phyloP scores from a whole-genome alignment of 2,888 invertebrate species.

The Caenorhabditis becei region DNA sequence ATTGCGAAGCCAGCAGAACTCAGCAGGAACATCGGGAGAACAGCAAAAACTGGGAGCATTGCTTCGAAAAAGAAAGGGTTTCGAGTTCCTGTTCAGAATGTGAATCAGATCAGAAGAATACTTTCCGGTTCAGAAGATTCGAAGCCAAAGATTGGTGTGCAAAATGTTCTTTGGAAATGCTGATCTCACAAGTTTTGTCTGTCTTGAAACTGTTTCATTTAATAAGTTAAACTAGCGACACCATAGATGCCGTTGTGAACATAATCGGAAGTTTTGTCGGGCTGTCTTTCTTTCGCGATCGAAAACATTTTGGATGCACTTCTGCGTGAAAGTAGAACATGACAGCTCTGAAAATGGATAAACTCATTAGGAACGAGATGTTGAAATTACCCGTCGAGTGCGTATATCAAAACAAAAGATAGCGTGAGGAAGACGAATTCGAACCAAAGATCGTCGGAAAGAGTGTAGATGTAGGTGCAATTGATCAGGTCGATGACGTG shows the following conservation, averaged over 20 bases:
- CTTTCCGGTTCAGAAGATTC: neutral
- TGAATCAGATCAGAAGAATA: neutral
- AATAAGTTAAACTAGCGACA: neutral
- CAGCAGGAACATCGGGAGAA: neutral
- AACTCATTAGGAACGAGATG: neutral
- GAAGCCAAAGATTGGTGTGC: too few relatives aligned
- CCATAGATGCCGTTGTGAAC: slow-evolving; percentile 13
- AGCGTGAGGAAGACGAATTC: slow-evolving; percentile 39
- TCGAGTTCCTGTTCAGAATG: neutral
- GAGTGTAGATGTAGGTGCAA: slow-evolving; percentile 28
- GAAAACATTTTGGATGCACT: slow-evolving; percentile 33
- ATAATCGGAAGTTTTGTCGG: slow-evolving; percentile 1
- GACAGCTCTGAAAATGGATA: slow-evolving; percentile 23
- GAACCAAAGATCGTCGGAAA: slow-evolving; percentile 31
- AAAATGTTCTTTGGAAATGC: neutral
- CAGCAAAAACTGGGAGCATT: neutral
- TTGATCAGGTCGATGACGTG: slow-evolving; percentile 47
- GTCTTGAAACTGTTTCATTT: too few relatives aligned
- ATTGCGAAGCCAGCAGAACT: neutral
- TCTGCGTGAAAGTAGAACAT: slow-evolving; percentile 49
- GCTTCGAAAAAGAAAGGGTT: neutral
- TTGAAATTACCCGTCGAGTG: slow-evolving; percentile 32
- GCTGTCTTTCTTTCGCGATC: neutral
- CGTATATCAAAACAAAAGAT: slow-evolving; percentile 34
- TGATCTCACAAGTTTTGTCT: too few relatives aligned